Evolutionary conservation across 53 echinoderm and acorn worm species (phyloP).

Genomic region (Holothuria leucospilota): DNA sequence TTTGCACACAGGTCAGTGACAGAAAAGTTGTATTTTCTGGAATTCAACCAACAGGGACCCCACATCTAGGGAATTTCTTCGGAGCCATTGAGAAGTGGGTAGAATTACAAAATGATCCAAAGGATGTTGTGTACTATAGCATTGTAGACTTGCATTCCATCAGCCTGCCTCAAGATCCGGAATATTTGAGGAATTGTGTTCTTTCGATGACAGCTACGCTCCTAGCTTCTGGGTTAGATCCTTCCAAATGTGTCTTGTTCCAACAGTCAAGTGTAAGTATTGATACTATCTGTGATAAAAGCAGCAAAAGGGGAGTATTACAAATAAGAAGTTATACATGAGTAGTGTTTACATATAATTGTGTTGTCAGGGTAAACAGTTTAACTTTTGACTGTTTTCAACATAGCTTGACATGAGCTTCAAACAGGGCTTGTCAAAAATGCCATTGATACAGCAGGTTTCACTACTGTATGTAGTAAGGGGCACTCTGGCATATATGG

Average conservation of each 20-base stretch:
- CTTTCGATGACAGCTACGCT: constrained; percentile 76
- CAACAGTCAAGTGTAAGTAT: constrained; percentile 94
- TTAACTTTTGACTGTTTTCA: no score
- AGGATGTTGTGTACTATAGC: constrained; percentile 70
- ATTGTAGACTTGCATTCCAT: constrained; percentile 94
- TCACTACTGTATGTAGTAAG: no score
- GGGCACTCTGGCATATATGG: no score
- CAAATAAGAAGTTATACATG: no score
- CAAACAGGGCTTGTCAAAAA: no score
- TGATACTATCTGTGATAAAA: no score
- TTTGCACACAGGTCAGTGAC: constrained; percentile 8
- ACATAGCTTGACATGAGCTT: no score
- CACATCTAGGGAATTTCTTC: constrained; percentile 95
- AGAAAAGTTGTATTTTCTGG: constrained; percentile 82
- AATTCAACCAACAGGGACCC: constrained; percentile 93
- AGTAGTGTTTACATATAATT: no score
- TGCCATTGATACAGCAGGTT: no score
- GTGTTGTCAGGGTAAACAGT: no score
- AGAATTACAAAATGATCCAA: constrained; percentile 71
- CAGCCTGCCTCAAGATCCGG: constrained; percentile 88
- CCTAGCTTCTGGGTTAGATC: constrained; percentile 92
- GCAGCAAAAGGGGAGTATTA: no score
- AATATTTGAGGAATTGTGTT: constrained; percentile 69
- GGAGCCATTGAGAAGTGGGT: constrained; percentile 95
- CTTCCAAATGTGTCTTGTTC: constrained; percentile 82